These are phyloP conservation scores for Protonibea diacanthus DNA, from an alignment of 2,797 vertebrate species.

Conservation along the genomic window DNA sequence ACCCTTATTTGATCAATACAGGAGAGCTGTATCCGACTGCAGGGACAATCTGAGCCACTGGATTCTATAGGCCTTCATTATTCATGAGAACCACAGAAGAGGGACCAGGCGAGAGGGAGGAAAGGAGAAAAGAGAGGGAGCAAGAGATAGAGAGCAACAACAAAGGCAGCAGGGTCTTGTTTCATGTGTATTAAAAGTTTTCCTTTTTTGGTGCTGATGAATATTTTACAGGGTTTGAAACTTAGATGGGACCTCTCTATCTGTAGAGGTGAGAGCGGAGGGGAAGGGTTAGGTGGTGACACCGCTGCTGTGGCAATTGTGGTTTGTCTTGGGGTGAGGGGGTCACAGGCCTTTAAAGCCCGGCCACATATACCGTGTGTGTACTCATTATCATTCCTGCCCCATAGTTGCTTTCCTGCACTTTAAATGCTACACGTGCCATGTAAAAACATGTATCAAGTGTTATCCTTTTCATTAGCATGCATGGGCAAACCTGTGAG, in stretches of 20 bases:
- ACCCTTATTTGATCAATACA: slow-evolving; percentile 87
- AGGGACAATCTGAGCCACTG: slow-evolving; percentile 84
- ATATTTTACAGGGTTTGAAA: slow-evolving; percentile 85
- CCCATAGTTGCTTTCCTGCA: background rate
- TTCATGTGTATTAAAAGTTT: slow-evolving; percentile 85
- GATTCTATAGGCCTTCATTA: slow-evolving; percentile 82
- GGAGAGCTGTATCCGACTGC: slow-evolving; percentile 84
- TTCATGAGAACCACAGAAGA: slow-evolving; percentile 82
- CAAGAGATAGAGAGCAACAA: slow-evolving; percentile 74
- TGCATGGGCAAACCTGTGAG: slow-evolving; percentile 31
- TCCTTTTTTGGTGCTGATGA: slow-evolving; percentile 82
- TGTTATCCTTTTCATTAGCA: slow-evolving; percentile 37
- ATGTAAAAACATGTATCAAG: background rate
- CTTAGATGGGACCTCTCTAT: slow-evolving; percentile 76
- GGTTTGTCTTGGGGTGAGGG: slow-evolving; percentile 62
- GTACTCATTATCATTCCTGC: background rate
- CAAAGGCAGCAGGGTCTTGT: slow-evolving; percentile 78
- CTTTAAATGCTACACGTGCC: background rate
- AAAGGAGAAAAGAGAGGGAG: slow-evolving; percentile 62
- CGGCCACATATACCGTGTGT: background rate
- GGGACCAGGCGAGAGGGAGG: slow-evolving; percentile 62
- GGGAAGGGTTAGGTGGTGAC: slow-evolving; percentile 69
- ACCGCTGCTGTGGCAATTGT: slow-evolving; percentile 52
- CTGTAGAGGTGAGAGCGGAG: slow-evolving; percentile 70
- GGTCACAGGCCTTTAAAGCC: slow-evolving; percentile 47